A percentile compares a stretch with the other conserved stretches of the same genome.
phyloP scores from a whole-genome alignment of 1,140 invertebrate genomes.

The Holotrichia oblita region DNA sequence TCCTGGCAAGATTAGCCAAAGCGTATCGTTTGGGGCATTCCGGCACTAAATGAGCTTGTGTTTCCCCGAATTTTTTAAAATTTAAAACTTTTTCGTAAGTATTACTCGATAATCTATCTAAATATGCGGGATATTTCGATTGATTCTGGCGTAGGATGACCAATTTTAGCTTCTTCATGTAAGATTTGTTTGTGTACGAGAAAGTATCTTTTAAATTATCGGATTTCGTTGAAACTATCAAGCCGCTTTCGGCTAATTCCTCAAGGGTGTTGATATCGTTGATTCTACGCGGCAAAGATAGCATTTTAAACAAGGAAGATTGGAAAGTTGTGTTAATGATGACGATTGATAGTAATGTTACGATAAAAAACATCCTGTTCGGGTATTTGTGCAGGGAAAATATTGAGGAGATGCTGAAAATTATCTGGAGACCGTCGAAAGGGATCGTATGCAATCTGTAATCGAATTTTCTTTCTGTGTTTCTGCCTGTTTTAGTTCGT shows the following conservation, averaged over 20 bases:
- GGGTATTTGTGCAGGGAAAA: not conserved
- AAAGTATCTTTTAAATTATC: conserved; percentile 7
- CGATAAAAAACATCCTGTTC: not conserved
- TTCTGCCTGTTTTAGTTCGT: not conserved
- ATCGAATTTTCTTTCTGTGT: not conserved
- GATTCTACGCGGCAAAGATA: not conserved
- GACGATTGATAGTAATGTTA: not conserved
- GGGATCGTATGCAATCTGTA: not conserved
- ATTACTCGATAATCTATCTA: not conserved
- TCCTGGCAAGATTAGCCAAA: not conserved
- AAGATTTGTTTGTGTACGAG: not conserved
- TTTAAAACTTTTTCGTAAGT: not conserved
- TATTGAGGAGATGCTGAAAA: not conserved
- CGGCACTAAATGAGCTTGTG: not conserved
- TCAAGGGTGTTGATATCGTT: not conserved
- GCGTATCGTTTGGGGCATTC: not conserved
- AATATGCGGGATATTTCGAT: not conserved
- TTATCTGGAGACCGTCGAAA: not conserved
- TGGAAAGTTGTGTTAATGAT: not conserved
- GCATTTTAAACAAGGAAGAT: not conserved
- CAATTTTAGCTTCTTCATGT: not conserved
- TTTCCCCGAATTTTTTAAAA: not conserved
- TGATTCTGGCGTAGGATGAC: not conserved
- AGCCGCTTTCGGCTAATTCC: not conserved
- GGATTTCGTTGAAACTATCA: not conserved